Base-by-base conservation (phyloP, 2,888 invertebrate species). In the Eupithecia tripunctaria region DNA sequence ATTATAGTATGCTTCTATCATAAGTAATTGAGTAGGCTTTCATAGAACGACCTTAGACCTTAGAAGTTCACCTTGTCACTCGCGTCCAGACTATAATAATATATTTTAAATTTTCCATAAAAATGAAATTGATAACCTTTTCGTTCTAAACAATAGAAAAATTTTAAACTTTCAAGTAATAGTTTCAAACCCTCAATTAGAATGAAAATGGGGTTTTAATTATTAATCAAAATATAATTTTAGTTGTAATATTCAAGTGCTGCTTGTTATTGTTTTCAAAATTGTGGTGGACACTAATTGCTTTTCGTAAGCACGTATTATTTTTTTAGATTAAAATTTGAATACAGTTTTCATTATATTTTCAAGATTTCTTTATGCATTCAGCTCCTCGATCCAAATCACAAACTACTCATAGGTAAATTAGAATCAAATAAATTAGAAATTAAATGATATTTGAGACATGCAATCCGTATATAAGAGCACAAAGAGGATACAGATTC, bases 161-260 rank as follows among this genome's bases (percentile, higher is more conserved):
- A 18, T 62, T 62, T 6, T n/a, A 62, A 32, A 62, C 32, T 32
- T 32, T 62, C 8, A 36, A 62, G 8, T 29, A 32, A n/a, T 60
- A n/a, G 36, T n/a, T 63, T 63, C 56, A 56, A 25, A 25, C 56
- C 56, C 56, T 63, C 32, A 63, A 63, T 63, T 36, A 63, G 12
- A 32, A 63, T 63, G 18, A 63, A 56, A 51, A 62, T 29, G 29
- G 62, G 36, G 4, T 60, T 29, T 32, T 32, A 21, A 63, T 63
- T 6, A 62, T n/a, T 12, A 32, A 63, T 36, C 29, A 56, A 56
- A 56, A 25, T 25, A 14, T 56, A 25, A 56, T 56, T 21, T 56
- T 12, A 51, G 25, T 56, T 56, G 12, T 51, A n/a, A 47, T 47
- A 47, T 2, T 51, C 47, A 3, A 21, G n/a, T 21, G 21, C 4